A percentile compares a stretch with the other conserved stretches of the same genome.
phyloP scores from a whole-genome alignment of 2,797 vertebrate species.

The Trachops cirrhosus region DNA sequence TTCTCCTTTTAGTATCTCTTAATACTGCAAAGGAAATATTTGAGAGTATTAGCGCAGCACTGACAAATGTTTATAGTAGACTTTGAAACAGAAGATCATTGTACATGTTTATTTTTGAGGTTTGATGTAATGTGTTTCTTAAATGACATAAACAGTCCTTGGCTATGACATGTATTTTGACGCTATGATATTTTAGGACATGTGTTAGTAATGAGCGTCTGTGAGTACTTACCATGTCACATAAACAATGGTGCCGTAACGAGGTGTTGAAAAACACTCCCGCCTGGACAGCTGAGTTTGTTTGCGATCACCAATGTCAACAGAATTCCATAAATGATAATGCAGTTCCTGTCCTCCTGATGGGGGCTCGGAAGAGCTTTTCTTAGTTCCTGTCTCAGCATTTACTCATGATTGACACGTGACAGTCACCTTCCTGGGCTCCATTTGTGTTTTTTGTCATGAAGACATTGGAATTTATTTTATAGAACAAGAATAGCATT shows the following conservation, averaged over 20 bases:
- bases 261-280: background rate
- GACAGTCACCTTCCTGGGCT: constrained; percentile 21
- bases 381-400: background rate
- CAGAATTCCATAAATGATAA: background rate
- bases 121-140: background rate
- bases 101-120: background rate
- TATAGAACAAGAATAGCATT: background rate
- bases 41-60: background rate
- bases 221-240: background rate
- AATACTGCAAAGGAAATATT: background rate
- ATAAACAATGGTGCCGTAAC: background rate
- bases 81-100: background rate
- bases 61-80: background rate
- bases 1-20: background rate
- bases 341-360: background rate
- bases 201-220: background rate
- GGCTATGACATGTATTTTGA: background rate
- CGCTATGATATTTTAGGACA: background rate
- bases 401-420: constrained; percentile 1
- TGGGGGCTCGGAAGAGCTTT: background rate
- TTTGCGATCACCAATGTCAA: background rate
- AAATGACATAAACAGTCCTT: background rate
- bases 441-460: background rate
- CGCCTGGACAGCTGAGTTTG: background rate
- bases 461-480: constrained; percentile 27